Conservation (phyloP, 1,140 invertebrate genomes). For the Drosophila lacertosa region DNA sequence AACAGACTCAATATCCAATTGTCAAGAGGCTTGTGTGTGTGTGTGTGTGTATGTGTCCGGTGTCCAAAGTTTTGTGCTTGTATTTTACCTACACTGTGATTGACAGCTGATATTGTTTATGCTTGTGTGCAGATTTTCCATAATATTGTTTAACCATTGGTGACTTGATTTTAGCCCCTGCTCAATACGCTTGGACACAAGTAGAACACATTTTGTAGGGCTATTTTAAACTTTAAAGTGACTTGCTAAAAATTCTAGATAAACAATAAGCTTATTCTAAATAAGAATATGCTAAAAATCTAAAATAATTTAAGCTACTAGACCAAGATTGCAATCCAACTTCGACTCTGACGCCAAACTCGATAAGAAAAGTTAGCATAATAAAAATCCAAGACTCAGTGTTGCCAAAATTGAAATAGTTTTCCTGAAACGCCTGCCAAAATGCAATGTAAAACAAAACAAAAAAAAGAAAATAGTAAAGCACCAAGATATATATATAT, state of each 20-base stretch:
- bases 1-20: constrained; percentile 52
- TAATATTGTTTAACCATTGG: constrained; percentile 14
- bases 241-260: too few relatives aligned
- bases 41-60: constrained; percentile 7
- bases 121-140: background rate
- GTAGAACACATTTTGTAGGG: too few relatives aligned
- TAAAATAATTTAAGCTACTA: background rate
- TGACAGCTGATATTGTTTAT: constrained; percentile 45
- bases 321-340: background rate
- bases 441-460: constrained; percentile 8
- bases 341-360: constrained; percentile 7
- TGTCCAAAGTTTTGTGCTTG: constrained; percentile 14
- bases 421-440: constrained; percentile 51
- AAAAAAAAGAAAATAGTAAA: constrained; percentile 23
- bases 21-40: constrained; percentile 33
- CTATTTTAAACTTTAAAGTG: too few relatives aligned
- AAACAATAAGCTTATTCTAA: background rate
- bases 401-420: constrained; percentile 71
- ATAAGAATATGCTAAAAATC: background rate
- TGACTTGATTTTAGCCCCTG: too few relatives aligned
- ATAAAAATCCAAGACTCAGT: constrained; percentile 16
- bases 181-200: too few relatives aligned
- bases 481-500: constrained; percentile 16
- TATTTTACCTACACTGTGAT: constrained; percentile 25
- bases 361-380: constrained; percentile 20